phyloP scores from a whole-genome alignment of 2,888 invertebrate genomes.

The Brachylomia viminalis region DNA sequence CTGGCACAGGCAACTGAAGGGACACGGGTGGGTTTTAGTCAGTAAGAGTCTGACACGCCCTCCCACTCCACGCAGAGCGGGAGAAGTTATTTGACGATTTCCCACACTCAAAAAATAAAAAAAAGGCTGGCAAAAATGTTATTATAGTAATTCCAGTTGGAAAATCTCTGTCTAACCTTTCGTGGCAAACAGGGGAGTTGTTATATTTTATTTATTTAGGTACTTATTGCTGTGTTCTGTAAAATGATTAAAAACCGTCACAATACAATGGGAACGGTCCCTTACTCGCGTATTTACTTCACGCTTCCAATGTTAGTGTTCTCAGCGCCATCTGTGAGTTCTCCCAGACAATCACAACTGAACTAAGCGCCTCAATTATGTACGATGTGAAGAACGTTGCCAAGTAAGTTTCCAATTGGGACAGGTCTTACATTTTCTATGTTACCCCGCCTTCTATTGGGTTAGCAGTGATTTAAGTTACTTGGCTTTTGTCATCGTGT shows the following conservation, averaged over 20 bases:
- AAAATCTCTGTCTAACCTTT: too few relatives aligned
- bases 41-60: too few relatives aligned
- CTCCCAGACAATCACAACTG: conserved; percentile 29
- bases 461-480: conserved; percentile 36
- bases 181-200: too few relatives aligned
- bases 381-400: conserved; percentile 40
- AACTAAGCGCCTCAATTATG: conserved; percentile 55
- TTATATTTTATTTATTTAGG: too few relatives aligned
- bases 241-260: neutral
- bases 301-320: neutral
- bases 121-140: too few relatives aligned
- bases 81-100: too few relatives aligned
- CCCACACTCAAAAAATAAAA: too few relatives aligned
- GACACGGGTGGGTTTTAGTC: too few relatives aligned
- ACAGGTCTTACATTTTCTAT: conserved; percentile 48
- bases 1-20: too few relatives aligned
- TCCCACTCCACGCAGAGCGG: too few relatives aligned
- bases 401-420: conserved; percentile 38
- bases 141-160: too few relatives aligned
- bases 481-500: conserved; percentile 21
- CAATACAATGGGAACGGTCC: neutral
- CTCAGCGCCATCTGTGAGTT: conserved; percentile 53
- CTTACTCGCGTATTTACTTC: neutral
- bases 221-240: too few relatives aligned
- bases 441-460: conserved; percentile 1